Evolutionary conservation across 2,113 vertebrate species (phyloP).

Genomic region (Sylvia atricapilla): DNA sequence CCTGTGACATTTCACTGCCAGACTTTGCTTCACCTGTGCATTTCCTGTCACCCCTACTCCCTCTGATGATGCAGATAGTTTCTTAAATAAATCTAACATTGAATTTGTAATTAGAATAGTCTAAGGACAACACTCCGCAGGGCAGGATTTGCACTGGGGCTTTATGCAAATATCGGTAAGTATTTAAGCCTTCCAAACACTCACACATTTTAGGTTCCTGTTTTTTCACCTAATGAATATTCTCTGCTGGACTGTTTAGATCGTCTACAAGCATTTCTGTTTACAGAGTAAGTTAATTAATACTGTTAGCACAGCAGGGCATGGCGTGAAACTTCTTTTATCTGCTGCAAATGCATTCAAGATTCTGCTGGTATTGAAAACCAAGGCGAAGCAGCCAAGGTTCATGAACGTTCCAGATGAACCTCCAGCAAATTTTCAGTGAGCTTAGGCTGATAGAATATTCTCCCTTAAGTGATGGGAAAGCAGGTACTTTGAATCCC

Average conservation of each 20-base stretch:
- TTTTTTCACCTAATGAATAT: conserved; percentile 12
- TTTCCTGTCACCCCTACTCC: neutral
- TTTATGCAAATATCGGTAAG: conserved; percentile 11
- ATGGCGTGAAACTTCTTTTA: neutral
- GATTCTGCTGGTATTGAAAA: neutral
- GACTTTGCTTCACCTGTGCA: neutral
- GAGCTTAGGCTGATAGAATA: neutral
- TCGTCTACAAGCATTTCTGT: neutral
- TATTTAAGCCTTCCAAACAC: conserved; percentile 22
- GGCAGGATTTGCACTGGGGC: neutral
- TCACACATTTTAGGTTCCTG: neutral
- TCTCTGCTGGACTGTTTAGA: neutral
- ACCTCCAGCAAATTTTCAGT: neutral
- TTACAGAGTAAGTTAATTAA: conserved; percentile 26
- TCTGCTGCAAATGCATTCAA: neutral
- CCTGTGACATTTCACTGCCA: neutral
- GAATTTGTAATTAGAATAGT: neutral
- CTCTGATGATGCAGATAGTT: neutral
- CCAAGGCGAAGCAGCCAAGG: neutral
- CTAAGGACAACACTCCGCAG: neutral
- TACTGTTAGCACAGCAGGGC: neutral
- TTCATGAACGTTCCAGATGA: neutral
- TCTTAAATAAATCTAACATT: neutral
- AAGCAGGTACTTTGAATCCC: neutral
- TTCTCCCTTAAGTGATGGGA: neutral